Evolutionary conservation across 2,113 vertebrate species (phyloP), one percentile per base, ranked within the genome.

Genomic region (Delphinapterus leucas): DNA sequence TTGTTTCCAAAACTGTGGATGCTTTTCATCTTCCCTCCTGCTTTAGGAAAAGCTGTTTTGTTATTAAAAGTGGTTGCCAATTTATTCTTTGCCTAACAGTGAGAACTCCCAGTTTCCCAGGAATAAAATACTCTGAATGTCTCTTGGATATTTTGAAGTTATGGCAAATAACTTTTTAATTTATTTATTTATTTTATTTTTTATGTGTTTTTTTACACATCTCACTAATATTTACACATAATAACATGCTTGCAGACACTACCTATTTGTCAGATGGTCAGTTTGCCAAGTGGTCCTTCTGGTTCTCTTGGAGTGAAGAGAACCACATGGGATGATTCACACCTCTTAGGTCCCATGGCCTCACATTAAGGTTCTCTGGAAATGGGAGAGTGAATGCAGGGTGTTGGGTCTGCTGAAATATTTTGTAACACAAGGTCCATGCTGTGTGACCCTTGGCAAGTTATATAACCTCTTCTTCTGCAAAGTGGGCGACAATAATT

Each of bases 81-180:
- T 93, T 80, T 94, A 73, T 90, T 85, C 41, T 92, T 95, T 92
- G 47, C n/a, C 23, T 96, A 71, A 76, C 70, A 82, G 63, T 36
- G 44, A 95, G 60, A 87, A 88, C 53, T 85, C 76, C 26, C n/a
- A 80, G 63, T 88, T 94, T 97, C 28, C 84, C 41, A 90, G 71
- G 74, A 83, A 36, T 68, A 76, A 96, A 95, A 82, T 95, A 87
- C 60, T 95, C 15, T 71, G 74, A 1, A 60, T 93, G 49, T 88
- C 14, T 87, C n/a, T 73, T 93, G 67, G 20, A 25, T 88, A 65
- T 90, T 95, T 92, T 70, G 36, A 95, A 94, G n/a, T 97, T 38
- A 83, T 17, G 13, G 58, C 5, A 61, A 88, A 88, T 41, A 41
- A 41, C 41, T 41, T 38, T 38, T 38, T 38, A 38, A 38, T 38